Base-by-base conservation (phyloP, 2,113 vertebrate genomes). In the Pelvicachromis taeniatus region DNA sequence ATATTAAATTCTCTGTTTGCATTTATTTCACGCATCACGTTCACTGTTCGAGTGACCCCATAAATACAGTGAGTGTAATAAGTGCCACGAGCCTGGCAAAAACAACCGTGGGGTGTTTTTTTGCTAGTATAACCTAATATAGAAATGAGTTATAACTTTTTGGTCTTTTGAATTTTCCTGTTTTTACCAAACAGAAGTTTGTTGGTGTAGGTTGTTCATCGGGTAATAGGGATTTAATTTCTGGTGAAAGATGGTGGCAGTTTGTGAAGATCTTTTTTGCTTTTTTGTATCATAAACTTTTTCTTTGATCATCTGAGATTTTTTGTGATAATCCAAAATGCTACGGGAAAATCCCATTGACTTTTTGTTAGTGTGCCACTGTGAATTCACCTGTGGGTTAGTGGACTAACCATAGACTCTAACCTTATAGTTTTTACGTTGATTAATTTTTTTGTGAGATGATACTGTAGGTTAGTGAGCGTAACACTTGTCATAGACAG, bases 371-470 rank as follows among this genome's bases (percentile, higher is more conserved):
- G 7, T 42, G 61, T 68, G n/a, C 12, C 12, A 40, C 61, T 63
- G 33, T 63, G 19, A 33, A 65, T 65, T 65, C 33, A 65, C 61
- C 61, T 65, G 3, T 8, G 38, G 61, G 33, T 40, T 65, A 8
- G 61, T 65, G 33, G 61, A 21, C 10, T 65, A 38, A 65, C 2
- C 61, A 1, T 0, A 40, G 6, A 65, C 35, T 65, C 33, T 40
- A 35, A 40, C 33, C 19, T 8, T 65, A 13, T 65, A 40, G 11
- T 65, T 65, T 65, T 5, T 40, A 21, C 1, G 23, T 2, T 65
- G 14, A 40, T 65, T 0, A 0, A 21, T 65, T 38, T 68, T 68
- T 38, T 42, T 23, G 9, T 26, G 23, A 2, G 38, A 10, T 45
- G 63, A 68, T 68, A 9, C 12, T 68, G 13, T 21, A 26, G 63